A percentile compares a stretch with the other conserved stretches of the same genome.
phyloP scores from a whole-genome alignment of 2,888 invertebrate genomes.

The Heterodera filipjevi region DNA sequence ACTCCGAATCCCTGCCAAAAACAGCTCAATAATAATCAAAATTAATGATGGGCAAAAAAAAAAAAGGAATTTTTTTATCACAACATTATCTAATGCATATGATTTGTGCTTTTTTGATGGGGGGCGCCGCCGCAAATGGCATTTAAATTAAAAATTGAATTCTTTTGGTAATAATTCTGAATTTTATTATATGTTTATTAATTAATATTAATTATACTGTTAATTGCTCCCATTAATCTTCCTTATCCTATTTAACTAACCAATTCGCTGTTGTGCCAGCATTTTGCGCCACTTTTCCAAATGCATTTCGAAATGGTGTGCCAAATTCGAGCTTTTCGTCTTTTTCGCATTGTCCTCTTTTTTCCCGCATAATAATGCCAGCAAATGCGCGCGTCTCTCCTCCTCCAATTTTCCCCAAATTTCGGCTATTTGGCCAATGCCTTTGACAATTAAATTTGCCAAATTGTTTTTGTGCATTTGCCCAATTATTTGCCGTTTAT shows the following conservation, averaged over 20 bases:
- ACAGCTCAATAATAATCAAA: no score
- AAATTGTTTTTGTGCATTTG: no score
- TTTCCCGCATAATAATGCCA: neutral
- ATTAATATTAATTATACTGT: neutral
- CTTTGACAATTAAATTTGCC: no score
- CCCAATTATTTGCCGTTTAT: no score
- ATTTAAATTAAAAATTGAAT: no score
- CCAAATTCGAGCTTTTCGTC: neutral
- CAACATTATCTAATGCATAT: no score
- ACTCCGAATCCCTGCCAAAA: no score
- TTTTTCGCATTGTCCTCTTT: neutral
- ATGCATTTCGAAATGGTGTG: neutral
- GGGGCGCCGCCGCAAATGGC: no score
- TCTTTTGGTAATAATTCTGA: no score
- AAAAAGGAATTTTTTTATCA: no score
- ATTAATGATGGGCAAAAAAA: no score
- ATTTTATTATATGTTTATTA: neutral
- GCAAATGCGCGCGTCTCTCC: neutral
- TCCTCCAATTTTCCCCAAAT: neutral
- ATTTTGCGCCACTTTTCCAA: neutral
- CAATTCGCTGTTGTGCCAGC: neutral
- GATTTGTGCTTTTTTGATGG: no score
- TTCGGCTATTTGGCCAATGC: neutral
- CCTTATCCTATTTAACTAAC: neutral
- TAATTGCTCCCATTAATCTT: neutral